A percentile compares a stretch with the other conserved stretches of the same genome.
phyloP scores from a whole-genome alignment of 2,113 vertebrate species.

The Sturnira hondurensis region DNA sequence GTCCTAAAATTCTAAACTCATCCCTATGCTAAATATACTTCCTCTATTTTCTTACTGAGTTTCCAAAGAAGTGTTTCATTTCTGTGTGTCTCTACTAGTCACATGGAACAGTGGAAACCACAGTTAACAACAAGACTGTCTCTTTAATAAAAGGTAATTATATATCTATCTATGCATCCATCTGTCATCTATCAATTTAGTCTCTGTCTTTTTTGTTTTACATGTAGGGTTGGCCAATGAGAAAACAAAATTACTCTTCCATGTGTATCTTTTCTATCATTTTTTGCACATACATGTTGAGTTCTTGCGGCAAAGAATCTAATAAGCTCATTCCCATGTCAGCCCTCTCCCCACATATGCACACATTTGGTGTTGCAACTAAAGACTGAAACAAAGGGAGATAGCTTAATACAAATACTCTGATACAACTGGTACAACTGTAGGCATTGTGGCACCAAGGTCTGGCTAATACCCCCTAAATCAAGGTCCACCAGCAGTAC shows the following conservation, averaged over 20 bases:
- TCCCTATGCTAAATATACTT: neutral
- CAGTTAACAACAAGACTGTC: neutral
- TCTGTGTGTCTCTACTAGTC: neutral
- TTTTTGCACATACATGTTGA: neutral
- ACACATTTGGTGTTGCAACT: neutral
- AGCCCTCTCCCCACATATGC: neutral
- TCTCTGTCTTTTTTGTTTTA: neutral
- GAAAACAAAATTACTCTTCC: neutral
- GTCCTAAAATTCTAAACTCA: neutral
- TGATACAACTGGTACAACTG: neutral
- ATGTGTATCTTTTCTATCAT: accelerated
- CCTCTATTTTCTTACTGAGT: neutral
- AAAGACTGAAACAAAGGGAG: neutral
- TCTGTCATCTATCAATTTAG: neutral
- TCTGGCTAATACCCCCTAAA: neutral
- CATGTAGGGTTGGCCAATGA: neutral
- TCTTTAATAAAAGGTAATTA: neutral
- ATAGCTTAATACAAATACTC: neutral
- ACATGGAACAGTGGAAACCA: neutral
- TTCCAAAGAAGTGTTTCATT: neutral
- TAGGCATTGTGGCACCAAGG: neutral
- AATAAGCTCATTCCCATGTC: neutral
- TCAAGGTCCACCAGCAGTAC: neutral
- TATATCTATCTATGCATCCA: too few relatives aligned
- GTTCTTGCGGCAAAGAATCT: neutral